These are phyloP conservation scores for Apis cerana DNA, from an alignment of 1,140 invertebrate species.

Conservation along the genomic window DNA sequence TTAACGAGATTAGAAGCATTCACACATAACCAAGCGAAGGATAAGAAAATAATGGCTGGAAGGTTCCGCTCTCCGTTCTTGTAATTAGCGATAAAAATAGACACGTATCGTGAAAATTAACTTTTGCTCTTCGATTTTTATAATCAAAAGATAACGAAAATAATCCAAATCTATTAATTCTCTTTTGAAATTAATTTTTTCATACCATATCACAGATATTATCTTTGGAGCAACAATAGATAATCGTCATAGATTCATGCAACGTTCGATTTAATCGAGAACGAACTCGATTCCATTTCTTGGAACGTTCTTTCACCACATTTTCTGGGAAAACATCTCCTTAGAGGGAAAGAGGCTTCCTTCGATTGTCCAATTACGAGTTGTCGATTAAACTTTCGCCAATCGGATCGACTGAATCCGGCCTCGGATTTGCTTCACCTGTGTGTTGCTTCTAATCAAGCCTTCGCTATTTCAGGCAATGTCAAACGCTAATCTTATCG, in stretches of 20 bases:
- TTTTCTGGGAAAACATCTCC: conserved; percentile 47
- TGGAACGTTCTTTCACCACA: conserved; percentile 51
- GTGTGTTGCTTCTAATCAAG: conserved; percentile 19
- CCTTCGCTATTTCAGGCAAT: neutral
- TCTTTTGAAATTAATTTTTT: neutral
- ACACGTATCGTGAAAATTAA: neutral
- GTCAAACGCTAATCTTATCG: conserved; percentile 34
- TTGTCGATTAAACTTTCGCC: conserved; percentile 57
- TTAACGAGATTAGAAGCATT: conserved; percentile 31
- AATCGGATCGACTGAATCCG: conserved; percentile 18
- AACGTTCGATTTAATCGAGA: conserved; percentile 47
- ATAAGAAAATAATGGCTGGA: neutral
- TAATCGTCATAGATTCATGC: neutral
- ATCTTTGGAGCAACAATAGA: neutral
- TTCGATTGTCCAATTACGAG: conserved; percentile 48
- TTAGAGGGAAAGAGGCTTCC: conserved; percentile 51
- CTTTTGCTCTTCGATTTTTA: neutral
- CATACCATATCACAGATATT: neutral
- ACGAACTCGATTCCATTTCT: conserved; percentile 49
- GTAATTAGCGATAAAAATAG: neutral
- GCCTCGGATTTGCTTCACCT: neutral
- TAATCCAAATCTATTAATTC: neutral
- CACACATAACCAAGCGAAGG: neutral
- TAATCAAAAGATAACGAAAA: neutral
- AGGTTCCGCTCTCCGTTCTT: neutral